phyloP scores from a whole-genome alignment of 2,797 vertebrate genomes.

The Heliangelus exortis region DNA sequence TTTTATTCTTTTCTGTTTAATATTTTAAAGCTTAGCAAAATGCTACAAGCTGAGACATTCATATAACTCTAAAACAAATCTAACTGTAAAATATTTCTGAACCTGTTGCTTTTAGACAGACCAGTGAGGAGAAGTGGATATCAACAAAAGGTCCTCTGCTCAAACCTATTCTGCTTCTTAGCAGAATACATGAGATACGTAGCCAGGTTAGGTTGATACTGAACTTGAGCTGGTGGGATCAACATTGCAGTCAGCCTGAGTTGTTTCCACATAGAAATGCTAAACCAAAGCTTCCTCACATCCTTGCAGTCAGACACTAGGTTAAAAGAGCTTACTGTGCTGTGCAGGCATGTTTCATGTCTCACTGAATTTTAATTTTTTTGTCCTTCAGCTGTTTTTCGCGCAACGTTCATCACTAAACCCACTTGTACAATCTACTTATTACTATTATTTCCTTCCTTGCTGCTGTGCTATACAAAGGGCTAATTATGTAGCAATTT shows the following conservation, averaged over 20 bases:
- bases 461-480: neutral
- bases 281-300: neutral
- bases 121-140: neutral
- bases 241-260: neutral
- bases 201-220: neutral
- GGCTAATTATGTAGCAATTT: conserved; percentile 2
- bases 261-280: neutral
- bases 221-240: neutral
- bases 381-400: neutral
- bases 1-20: neutral
- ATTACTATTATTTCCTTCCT: neutral
- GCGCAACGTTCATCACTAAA: neutral
- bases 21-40: neutral
- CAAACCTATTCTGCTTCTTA: neutral
- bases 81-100: neutral
- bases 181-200: rapidly evolving
- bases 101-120: neutral
- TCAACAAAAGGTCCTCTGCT: neutral
- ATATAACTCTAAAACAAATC: neutral
- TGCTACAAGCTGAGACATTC: neutral
- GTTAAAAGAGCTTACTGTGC: neutral
- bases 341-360: neutral
- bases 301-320: neutral
- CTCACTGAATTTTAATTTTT: neutral
- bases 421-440: neutral